phyloP scores from a whole-genome alignment of 2,797 vertebrate species.

The Poecilia gillii region DNA sequence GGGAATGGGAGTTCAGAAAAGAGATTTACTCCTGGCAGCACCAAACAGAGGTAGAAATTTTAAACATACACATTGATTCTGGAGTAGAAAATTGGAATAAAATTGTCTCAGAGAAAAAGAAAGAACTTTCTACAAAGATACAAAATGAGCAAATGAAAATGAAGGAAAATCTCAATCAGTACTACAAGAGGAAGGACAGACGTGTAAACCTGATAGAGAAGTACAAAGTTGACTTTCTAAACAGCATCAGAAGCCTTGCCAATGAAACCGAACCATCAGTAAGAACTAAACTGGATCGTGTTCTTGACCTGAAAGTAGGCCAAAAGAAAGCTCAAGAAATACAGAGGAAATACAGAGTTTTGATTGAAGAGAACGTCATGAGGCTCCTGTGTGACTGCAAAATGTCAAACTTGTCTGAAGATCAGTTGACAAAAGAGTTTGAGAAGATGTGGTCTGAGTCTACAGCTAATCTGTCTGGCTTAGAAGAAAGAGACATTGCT shows the following conservation, averaged over 20 bases:
- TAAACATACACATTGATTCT: conserved; percentile 34
- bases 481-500: conserved; percentile 31
- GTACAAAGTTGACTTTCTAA: conserved; percentile 61
- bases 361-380: conserved; percentile 57
- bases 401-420: conserved; percentile 1
- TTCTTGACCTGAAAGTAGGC: conserved; percentile 15
- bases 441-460: conserved; percentile 52
- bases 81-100: neutral
- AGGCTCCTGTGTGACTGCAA: conserved; percentile 44
- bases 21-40: conserved; percentile 45
- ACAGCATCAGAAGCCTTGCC: conserved; percentile 25
- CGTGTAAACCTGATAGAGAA: conserved; percentile 63
- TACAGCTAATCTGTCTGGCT: neutral
- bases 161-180: conserved; percentile 6
- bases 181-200: conserved; percentile 51
- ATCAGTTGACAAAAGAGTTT: conserved; percentile 35
- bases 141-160: neutral
- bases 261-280: conserved; percentile 44
- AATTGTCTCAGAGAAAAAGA: neutral
- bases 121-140: neutral
- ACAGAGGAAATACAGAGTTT: conserved; percentile 17
- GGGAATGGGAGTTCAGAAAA: conserved; percentile 73
- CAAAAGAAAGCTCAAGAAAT: conserved; percentile 36
- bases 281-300: conserved; percentile 3
- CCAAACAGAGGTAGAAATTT: conserved; percentile 47